Evolutionary conservation across 2,888 invertebrate species (phyloP).

Genomic region (Napeogenes inachia): DNA sequence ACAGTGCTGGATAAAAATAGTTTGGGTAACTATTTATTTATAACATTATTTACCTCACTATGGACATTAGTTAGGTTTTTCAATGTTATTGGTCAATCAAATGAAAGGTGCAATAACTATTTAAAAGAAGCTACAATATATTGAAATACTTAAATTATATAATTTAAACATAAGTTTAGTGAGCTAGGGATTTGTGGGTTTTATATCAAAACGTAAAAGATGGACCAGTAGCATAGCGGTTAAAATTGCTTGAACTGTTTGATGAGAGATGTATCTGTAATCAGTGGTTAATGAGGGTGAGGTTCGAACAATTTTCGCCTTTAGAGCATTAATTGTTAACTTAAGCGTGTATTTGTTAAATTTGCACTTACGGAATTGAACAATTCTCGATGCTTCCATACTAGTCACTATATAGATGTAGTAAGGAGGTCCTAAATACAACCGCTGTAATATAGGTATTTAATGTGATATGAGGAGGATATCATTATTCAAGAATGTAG

Average conservation of each 20-base stretch:
- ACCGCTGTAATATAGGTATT: slow-evolving; percentile 11
- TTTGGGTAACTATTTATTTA: no score
- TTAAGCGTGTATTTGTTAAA: slow-evolving; percentile 53
- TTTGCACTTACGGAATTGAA: slow-evolving; percentile 75
- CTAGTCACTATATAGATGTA: slow-evolving; percentile 35
- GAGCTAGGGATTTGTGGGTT: slow-evolving; percentile 60
- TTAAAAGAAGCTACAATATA: slow-evolving; percentile 1
- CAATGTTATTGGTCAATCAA: no score
- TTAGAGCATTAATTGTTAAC: slow-evolving; percentile 56
- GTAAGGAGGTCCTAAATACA: slow-evolving; percentile 27
- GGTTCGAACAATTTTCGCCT: slow-evolving; percentile 45
- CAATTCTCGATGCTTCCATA: slow-evolving; percentile 70
- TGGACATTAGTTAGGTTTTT: no score
- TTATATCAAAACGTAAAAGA: slow-evolving; percentile 74
- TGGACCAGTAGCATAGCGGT: slow-evolving; percentile 64
- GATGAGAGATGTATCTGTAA: slow-evolving; percentile 14
- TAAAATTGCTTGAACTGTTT: slow-evolving; percentile 42
- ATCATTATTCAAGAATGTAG: slow-evolving; percentile 1
- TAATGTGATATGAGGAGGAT: slow-evolving; percentile 9
- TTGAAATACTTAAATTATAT: slow-evolving; percentile 2
- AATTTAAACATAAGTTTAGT: slow-evolving; percentile 38
- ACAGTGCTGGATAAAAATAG: no score
- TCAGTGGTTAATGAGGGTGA: slow-evolving; percentile 16
- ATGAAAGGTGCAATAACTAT: background rate
- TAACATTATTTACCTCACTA: no score